Conservation (phyloP, 2,888 invertebrate genomes). For the Epicampocera succincta region DNA sequence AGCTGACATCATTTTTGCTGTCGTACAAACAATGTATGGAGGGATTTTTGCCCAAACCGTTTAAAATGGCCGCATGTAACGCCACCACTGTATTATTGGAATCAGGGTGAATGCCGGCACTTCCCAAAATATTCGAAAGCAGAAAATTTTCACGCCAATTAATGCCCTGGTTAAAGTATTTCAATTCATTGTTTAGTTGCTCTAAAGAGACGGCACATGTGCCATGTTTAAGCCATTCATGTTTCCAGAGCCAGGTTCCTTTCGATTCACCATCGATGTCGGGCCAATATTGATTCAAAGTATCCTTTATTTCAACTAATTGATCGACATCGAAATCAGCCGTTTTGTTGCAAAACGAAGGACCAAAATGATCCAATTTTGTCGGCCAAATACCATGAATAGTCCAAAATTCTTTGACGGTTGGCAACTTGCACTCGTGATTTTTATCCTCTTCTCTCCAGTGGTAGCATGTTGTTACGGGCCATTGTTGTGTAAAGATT, state of each 20-base stretch:
- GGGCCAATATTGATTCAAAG: slow-evolving; percentile 86
- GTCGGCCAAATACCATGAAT: slow-evolving; percentile 94
- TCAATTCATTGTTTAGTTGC: slow-evolving; percentile 84
- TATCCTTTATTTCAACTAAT: slow-evolving; percentile 84
- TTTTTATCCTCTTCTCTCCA: slow-evolving; percentile 85
- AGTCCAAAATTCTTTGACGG: slow-evolving; percentile 86
- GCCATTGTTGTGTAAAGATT: slow-evolving; percentile 92
- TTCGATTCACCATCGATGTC: slow-evolving; percentile 84
- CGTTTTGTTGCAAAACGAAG: slow-evolving; percentile 87
- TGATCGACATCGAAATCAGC: slow-evolving; percentile 85
- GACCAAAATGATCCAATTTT: slow-evolving; percentile 85
- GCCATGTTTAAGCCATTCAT: slow-evolving; percentile 93
- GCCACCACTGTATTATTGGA: slow-evolving; percentile 82
- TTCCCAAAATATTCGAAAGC: slow-evolving; percentile 84
- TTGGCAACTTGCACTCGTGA: slow-evolving; percentile 86
- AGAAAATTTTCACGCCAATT: slow-evolving; percentile 84
- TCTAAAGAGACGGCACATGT: slow-evolving; percentile 87
- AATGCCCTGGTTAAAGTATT: slow-evolving; percentile 87
- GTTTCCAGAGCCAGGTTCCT: slow-evolving; percentile 86
- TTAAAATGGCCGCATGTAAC: slow-evolving; percentile 83
- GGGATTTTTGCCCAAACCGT: slow-evolving; percentile 84
- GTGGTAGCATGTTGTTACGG: slow-evolving; percentile 86
- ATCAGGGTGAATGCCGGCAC: slow-evolving; percentile 84
- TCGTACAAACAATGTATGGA: slow-evolving; percentile 86
- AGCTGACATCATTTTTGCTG: slow-evolving; percentile 83